Evolutionary conservation across 2,113 vertebrate genomes (phyloP).

Genomic region (Rallus limicola): DNA sequence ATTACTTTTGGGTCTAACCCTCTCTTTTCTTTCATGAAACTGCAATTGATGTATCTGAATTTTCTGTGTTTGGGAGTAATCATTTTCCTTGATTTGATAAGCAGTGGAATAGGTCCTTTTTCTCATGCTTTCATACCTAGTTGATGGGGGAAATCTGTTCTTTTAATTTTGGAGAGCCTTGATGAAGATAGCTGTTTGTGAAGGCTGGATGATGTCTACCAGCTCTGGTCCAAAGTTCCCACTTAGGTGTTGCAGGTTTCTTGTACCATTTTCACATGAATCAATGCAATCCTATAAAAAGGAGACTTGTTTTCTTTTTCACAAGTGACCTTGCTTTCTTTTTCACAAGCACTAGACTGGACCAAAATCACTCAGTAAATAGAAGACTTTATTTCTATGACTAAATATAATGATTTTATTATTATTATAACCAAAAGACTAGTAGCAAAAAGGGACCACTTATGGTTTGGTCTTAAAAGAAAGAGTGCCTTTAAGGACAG

Average conservation of each 20-base stretch:
- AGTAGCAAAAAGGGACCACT: neutral
- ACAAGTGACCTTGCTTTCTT: neutral
- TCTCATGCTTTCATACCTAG: neutral
- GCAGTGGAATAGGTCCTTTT: neutral
- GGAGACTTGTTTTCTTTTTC: neutral
- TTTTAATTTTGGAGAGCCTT: neutral
- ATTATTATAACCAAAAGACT: neutral
- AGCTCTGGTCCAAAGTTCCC: neutral
- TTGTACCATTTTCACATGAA: neutral
- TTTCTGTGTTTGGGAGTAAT: neutral
- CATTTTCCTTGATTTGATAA: neutral
- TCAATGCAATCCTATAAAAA: neutral
- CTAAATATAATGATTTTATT: neutral
- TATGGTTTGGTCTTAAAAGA: neutral
- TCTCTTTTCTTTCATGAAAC: neutral
- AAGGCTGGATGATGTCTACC: neutral
- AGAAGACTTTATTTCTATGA: neutral
- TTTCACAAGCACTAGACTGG: neutral
- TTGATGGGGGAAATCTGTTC: neutral
- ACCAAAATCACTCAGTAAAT: neutral
- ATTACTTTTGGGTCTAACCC: neutral
- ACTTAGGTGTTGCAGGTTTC: neutral
- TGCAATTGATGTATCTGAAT: neutral
- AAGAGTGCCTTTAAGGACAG: neutral
- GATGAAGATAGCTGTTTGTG: neutral